phyloP scores from a whole-genome alignment of 2,888 invertebrate species.

The Erebia palarica region DNA sequence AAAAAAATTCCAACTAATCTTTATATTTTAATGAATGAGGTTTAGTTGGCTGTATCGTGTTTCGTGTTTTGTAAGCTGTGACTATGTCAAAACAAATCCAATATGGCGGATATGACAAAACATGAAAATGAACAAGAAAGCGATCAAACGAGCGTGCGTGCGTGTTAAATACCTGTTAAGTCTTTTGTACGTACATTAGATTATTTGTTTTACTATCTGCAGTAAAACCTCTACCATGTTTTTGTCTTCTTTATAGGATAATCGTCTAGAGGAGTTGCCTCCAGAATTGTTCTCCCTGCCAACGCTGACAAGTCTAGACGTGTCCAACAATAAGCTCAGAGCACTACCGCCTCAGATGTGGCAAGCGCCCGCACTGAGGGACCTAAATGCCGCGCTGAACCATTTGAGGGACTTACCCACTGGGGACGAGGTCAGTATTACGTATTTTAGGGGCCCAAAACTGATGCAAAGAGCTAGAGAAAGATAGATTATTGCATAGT shows the following conservation, averaged over 20 bases:
- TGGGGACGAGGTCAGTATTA: slow-evolving; percentile 44
- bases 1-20: no score
- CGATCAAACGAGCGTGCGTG: background rate
- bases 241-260: slow-evolving; percentile 83
- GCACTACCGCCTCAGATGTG: slow-evolving; percentile 92
- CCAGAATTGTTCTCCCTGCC: slow-evolving; percentile 91
- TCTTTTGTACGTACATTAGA: no score
- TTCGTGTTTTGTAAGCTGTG: no score
- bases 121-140: background rate
- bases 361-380: slow-evolving; percentile 92
- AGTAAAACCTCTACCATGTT: no score
- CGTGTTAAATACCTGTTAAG: background rate
- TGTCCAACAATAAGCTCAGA: slow-evolving; percentile 96
- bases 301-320: slow-evolving; percentile 89
- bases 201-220: no score
- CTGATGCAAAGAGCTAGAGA: no score
- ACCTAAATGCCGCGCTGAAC: slow-evolving; percentile 95
- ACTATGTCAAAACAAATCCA: no score
- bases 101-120: no score
- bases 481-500: no score
- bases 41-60: no score
- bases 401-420: slow-evolving; percentile 88
- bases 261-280: slow-evolving; percentile 92
- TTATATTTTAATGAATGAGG: no score
- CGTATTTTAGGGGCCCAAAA: no score